Conservation (phyloP, 2,797 vertebrate species). For the Helarctos malayanus region DNA sequence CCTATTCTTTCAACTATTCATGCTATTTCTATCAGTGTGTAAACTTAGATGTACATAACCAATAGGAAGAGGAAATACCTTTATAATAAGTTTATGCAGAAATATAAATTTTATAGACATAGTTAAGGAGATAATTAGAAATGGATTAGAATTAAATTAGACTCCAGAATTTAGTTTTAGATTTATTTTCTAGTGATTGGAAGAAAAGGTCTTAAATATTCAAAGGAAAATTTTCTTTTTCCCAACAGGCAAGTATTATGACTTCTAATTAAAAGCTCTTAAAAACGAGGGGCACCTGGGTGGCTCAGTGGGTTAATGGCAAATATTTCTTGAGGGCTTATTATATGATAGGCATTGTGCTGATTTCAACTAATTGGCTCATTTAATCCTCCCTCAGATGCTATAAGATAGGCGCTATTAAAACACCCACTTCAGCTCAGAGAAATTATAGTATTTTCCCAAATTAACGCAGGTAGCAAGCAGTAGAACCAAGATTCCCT, state of each 20-base stretch:
- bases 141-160: conserved; percentile 15
- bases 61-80: background rate
- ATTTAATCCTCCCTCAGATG: background rate
- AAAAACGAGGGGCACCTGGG: background rate
- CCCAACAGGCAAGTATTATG: background rate
- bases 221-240: background rate
- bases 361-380: background rate
- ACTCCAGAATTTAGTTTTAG: background rate
- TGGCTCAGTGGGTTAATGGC: background rate
- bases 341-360: background rate
- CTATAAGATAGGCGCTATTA: background rate
- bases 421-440: background rate
- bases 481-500: background rate
- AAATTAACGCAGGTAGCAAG: background rate
- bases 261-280: conserved; percentile 3
- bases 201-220: conserved; percentile 24
- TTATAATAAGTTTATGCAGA: background rate
- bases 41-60: background rate
- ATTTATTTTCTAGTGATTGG: background rate
- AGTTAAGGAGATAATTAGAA: background rate
- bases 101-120: background rate
- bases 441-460: background rate
- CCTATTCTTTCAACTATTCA: background rate
- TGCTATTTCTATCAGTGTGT: background rate
- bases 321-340: background rate